Base-by-base conservation (phyloP, 2,797 vertebrate genomes). In the Crossoptilon crossoptilon region DNA sequence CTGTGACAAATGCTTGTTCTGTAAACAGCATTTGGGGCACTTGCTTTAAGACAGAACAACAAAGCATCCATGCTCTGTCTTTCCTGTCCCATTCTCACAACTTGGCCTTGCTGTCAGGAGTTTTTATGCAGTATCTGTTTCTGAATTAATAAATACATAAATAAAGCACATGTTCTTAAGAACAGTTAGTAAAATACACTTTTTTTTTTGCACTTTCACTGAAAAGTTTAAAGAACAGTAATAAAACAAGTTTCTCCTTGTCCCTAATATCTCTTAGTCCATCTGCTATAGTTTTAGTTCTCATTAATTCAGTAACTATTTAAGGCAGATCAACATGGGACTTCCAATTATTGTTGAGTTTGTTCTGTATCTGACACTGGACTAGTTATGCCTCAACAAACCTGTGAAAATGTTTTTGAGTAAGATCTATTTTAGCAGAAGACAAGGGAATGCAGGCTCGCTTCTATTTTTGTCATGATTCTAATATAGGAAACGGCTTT, bases 401-500 rank as follows among this genome's bases (percentile, higher is more conserved):
- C 83, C 90, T 91, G 64, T 88, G 88, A 91, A 95, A 95, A 85
- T 87, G 66, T 85, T 94, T 94, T 96, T 96, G 59, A 94, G 51
- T 84, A 93, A 90, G 87, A 66, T 94, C 69, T 95, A 80, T 97
- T 97, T 96, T 94, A 96, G 80, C 91, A 95, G 78, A 96, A 96
- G 94, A 94, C 88, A 95, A 77, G 96, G 79, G 93, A 96, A 90
- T 79, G 71, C 53, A 78, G 84, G 66, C 84, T 96, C 85, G 72
- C 80, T 84, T 88, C 96, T 97, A 96, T 97, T 97, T 97, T 90
- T 94, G 94, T 95, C 84, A 7, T 49, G 68, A 83, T 94, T 96
- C 96, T 97, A 96, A 97, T 96, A 94, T 77, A 93, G 80, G 95
- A 96, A 97, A 84, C 77, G 77, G 93, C 91, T 97, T 97, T 96